Conservation (phyloP, 2,113 vertebrate species). For the Felis chaus region DNA sequence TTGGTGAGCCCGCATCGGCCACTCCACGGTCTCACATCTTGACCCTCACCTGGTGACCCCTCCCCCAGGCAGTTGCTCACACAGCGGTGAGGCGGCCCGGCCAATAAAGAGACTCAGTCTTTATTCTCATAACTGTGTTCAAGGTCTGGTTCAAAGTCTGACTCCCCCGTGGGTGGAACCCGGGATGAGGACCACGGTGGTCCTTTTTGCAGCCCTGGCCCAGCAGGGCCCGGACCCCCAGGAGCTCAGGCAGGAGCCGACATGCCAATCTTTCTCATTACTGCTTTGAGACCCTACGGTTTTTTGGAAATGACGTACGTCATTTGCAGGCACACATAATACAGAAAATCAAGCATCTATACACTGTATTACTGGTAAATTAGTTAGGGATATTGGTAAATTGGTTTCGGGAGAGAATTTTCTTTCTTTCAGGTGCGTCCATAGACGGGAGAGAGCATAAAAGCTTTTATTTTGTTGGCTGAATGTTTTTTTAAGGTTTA, state of each 20-base stretch:
- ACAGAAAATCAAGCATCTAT: background rate
- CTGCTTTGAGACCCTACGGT: background rate
- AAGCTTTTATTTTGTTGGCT: background rate
- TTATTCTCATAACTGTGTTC: background rate
- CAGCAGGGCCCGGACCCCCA: background rate
- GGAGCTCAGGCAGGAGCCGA: too few species aligned
- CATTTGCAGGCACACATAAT: background rate
- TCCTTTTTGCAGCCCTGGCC: accelerated
- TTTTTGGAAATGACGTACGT: background rate
- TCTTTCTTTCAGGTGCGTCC: background rate
- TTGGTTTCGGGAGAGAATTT: background rate
- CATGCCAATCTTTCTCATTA: accelerated
- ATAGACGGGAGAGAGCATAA: background rate
- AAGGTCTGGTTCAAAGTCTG: background rate
- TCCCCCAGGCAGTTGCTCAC: too few species aligned
- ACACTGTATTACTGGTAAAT: background rate
- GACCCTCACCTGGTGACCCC: accelerated
- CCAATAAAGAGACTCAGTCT: background rate
- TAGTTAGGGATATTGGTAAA: background rate
- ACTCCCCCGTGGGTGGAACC: too few species aligned
- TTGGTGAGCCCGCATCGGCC: accelerated
- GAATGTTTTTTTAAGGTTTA: background rate
- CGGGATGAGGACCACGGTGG: accelerated
- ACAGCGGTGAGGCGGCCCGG: background rate
- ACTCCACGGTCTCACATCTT: background rate